Conservation (phyloP, 2,113 vertebrate genomes). For the Bungarus multicinctus region DNA sequence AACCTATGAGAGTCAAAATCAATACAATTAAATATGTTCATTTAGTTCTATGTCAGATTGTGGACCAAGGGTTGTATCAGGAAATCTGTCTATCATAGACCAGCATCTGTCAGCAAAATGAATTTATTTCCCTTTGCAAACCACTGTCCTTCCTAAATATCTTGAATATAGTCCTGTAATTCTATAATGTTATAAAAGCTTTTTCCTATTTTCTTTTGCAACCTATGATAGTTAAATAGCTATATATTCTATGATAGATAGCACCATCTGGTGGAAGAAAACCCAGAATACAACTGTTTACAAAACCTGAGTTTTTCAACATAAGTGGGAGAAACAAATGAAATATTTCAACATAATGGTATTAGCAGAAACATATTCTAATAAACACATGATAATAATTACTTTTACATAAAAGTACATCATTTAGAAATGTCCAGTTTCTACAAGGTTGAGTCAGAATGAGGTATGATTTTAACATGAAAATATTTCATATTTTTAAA, state of each 20-base stretch:
- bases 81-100: background rate
- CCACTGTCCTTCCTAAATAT: background rate
- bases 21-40: background rate
- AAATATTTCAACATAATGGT: background rate
- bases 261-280: conserved; percentile 9
- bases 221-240: background rate
- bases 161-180: background rate
- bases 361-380: background rate
- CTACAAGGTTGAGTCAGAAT: background rate
- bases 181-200: background rate
- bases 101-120: background rate
- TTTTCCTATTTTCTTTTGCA: background rate
- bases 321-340: background rate
- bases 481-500: background rate
- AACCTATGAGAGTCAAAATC: background rate
- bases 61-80: background rate
- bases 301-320: background rate
- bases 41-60: background rate
- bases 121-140: background rate
- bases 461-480: background rate
- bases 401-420: background rate
- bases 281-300: background rate
- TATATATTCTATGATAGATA: background rate
- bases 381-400: background rate
- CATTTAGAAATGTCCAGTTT: background rate